Evolutionary conservation across 2,797 vertebrate genomes (phyloP), one percentile per base, ranked within the genome.

Genomic region (Phoxinus dragarum): DNA sequence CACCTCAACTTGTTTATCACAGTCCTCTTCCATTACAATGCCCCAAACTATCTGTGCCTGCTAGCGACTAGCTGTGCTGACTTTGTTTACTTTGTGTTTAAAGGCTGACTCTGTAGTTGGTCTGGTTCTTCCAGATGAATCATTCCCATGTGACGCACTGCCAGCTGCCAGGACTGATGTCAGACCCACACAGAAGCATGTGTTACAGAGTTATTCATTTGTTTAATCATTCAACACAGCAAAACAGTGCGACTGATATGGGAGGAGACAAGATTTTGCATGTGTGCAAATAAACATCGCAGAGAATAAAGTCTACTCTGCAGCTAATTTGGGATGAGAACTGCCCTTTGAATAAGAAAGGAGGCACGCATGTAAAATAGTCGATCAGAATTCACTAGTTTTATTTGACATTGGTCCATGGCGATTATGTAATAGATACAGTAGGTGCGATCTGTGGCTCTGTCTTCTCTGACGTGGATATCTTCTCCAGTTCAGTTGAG

Each of bases 1-100:
- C 61, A 90, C 87, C 87, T 88, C 31, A 71, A 87, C 59, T 47
- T 87, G 64, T 59, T 85, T 42, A 47, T 79, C 42, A 81, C 14
- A 34, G 31, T 71, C 38, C 27, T 72, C 87, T 56, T 75, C 81
- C 85, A 89, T 87, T 73, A 66, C 74, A 76, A 38, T 49, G 23
- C 31, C 42, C 19, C 54, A 44, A 47, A 71, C 61, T 76, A 72
- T 42, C 19, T 36, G 40, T 31, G 14, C 9, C 9, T 47, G 64
- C 9, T 54, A 42, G n/a, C 3, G 36, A 16, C 72, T 72, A 67
- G 10, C 19, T 34, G 67, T n/a, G 75, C 47, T 44, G 34, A 31
- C 40, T 78, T 49, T 78, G 74, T 79, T 81, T 80, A 73, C 67
- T 68, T 54, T 52, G 74, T 6, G 23, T 83, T 84, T 68, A 40